Conservation (phyloP, 2,797 vertebrate genomes). For the Clarias platycephalus region DNA sequence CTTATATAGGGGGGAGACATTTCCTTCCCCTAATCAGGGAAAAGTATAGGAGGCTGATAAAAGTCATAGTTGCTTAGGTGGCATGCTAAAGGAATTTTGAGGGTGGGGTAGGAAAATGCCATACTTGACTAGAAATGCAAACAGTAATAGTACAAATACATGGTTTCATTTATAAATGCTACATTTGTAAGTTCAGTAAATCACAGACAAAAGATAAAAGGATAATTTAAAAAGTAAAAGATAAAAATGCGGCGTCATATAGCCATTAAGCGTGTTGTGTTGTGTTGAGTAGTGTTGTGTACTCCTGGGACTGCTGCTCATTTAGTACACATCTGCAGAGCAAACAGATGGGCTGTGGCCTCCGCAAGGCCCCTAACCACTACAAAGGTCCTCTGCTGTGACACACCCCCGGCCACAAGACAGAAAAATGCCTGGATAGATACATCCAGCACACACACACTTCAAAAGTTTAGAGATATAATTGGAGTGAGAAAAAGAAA, state of each 20-base stretch:
- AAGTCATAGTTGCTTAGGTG: slow-evolving; percentile 28
- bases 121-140: slow-evolving; percentile 9
- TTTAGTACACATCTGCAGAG: slow-evolving; percentile 48
- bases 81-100: slow-evolving; percentile 29
- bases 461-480: slow-evolving; percentile 17
- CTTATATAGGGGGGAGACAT: not conserved
- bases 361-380: slow-evolving; percentile 66
- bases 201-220: not conserved
- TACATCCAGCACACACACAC: not conserved
- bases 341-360: slow-evolving; percentile 46
- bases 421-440: slow-evolving; percentile 30
- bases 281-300: not conserved
- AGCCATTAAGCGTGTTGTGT: not conserved
- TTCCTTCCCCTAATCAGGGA: slow-evolving; percentile 47
- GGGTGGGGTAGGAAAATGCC: slow-evolving; percentile 51
- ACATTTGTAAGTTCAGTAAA: not conserved
- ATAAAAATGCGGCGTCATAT: not conserved
- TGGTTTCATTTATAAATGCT: not conserved
- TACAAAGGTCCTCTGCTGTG: slow-evolving; percentile 60
- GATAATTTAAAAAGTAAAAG: not conserved
- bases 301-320: slow-evolving; percentile 18
- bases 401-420: slow-evolving; percentile 42
- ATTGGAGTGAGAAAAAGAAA: not conserved
- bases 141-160: slow-evolving; percentile 1
- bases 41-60: slow-evolving; percentile 40